These are phyloP conservation scores for Acrobasis repandana DNA, from an alignment of 2,888 invertebrate species.

Conservation along the genomic window DNA sequence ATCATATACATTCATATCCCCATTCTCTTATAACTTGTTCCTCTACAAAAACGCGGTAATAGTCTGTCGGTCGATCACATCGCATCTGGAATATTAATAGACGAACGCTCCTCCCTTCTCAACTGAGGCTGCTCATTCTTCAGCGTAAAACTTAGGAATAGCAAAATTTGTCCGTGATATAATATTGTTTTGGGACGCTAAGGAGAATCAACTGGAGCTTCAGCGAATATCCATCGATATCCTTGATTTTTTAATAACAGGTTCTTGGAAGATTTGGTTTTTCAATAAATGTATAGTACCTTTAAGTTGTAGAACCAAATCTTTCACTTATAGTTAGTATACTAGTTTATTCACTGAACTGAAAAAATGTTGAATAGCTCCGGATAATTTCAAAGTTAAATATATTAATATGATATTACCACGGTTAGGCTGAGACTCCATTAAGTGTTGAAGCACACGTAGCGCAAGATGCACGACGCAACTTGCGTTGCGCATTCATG, in stretches of 20 bases:
- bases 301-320: no score
- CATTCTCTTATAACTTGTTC: constrained; percentile 25
- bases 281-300: no score
- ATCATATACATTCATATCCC: neutral
- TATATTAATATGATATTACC: no score
- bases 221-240: neutral
- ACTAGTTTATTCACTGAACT: no score
- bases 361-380: no score
- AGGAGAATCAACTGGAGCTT: neutral
- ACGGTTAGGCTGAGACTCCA: no score
- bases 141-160: constrained; percentile 12
- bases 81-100: constrained; percentile 50
- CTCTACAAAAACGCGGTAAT: constrained; percentile 33
- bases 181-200: constrained; percentile 2
- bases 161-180: constrained; percentile 9
- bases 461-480: no score
- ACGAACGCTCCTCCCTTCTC: constrained; percentile 25
- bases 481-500: no score
- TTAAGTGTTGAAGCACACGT: no score
- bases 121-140: constrained; percentile 12
- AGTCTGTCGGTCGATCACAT: constrained; percentile 45
- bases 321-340: no score
- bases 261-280: no score
- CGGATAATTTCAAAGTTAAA: no score
- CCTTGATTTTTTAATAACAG: neutral